Percentiles rank a stretch among this genome's conserved stretches.
Evolutionary conservation across 2,797 vertebrate species (phyloP).

Genomic region (Agapornis canus): DNA sequence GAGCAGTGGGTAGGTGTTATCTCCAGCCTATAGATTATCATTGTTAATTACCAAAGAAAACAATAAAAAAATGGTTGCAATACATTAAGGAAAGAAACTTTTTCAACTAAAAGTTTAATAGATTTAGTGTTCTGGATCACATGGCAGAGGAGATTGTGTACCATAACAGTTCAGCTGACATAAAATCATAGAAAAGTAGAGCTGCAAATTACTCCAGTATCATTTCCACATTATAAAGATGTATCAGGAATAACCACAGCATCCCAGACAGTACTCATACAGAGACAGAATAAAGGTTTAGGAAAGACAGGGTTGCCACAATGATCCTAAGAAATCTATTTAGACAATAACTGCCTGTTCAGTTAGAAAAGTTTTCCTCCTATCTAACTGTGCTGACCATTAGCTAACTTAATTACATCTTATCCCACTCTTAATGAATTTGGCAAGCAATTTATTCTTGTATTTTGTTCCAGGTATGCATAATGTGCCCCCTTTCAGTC

Average conservation of each 20-base stretch:
- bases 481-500: neutral
- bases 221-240: neutral
- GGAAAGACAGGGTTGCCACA: neutral
- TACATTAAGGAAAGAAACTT: neutral
- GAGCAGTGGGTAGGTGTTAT: neutral
- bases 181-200: neutral
- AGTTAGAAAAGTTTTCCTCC: neutral
- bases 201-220: neutral
- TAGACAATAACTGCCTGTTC: neutral
- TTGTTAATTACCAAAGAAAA: neutral
- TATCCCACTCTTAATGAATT: neutral
- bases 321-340: neutral
- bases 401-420: neutral
- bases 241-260: neutral
- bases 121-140: neutral
- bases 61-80: neutral
- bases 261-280: neutral
- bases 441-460: neutral
- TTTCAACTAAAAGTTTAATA: neutral
- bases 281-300: fast-evolving
- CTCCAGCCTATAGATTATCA: neutral
- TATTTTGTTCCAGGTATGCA: neutral
- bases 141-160: neutral
- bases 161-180: neutral
- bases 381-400: neutral